Conservation (phyloP, 2,113 vertebrate genomes). For the Hemiprocne comata region DNA sequence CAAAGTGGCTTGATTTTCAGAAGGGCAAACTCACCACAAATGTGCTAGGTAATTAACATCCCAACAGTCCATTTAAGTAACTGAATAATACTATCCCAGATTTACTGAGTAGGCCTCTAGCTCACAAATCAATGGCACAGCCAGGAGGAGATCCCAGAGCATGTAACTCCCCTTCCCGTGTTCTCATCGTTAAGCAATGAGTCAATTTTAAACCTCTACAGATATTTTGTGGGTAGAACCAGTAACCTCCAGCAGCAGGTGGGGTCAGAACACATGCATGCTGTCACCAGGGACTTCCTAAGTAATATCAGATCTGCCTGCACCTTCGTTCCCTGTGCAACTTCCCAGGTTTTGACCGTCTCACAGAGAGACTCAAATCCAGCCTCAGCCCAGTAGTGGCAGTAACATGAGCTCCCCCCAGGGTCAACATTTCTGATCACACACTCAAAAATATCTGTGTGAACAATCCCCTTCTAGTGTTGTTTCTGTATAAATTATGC, state of each 20-base stretch:
- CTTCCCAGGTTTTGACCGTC: slow-evolving; percentile 49
- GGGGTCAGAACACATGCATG: slow-evolving; percentile 46
- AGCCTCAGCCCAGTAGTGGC: slow-evolving; percentile 51
- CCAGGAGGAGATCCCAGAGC: slow-evolving; percentile 18
- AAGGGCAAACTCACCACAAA: background rate
- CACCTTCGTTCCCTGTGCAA: slow-evolving; percentile 26
- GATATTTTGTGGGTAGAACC: background rate
- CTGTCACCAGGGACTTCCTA: slow-evolving; percentile 16
- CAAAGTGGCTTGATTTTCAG: slow-evolving; percentile 48
- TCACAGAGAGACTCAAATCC: slow-evolving; percentile 49
- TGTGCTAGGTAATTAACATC: slow-evolving; percentile 46
- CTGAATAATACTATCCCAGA: slow-evolving; percentile 47
- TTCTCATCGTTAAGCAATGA: background rate
- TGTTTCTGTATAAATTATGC: slow-evolving; percentile 59
- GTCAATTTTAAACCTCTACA: slow-evolving; percentile 29
- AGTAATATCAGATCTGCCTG: slow-evolving; percentile 48
- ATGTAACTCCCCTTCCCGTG: background rate
- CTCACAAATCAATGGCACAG: slow-evolving; percentile 22
- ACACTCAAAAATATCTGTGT: slow-evolving; percentile 48
- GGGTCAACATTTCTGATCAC: slow-evolving; percentile 49
- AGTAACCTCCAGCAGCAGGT: slow-evolving; percentile 18
- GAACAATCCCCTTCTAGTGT: slow-evolving; percentile 48
- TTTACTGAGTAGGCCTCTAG: slow-evolving; percentile 26
- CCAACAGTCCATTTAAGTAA: slow-evolving; percentile 45
- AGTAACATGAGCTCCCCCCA: slow-evolving; percentile 41